Percentiles rank a stretch among this genome's conserved stretches.
These are phyloP conservation scores for human (Homo sapiens) DNA, from an alignment of 2,113 vertebrate species.

Conservation along the genomic window DNA sequence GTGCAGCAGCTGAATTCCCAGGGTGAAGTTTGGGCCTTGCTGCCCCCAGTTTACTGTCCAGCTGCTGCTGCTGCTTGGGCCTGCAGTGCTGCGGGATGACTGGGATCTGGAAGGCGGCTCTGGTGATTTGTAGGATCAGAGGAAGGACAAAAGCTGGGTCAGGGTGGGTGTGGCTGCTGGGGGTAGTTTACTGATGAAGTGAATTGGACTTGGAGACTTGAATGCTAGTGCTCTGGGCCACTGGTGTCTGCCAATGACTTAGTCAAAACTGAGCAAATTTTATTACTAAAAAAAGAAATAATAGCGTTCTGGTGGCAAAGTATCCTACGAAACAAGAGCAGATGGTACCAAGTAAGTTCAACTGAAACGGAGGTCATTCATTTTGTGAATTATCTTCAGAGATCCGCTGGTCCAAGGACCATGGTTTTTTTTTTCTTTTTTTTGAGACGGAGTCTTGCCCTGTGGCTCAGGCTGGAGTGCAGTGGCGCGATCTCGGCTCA, in stretches of 20 bases:
- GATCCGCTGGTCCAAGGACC: neutral
- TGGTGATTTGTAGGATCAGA: neutral
- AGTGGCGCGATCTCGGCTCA: no score
- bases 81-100: neutral
- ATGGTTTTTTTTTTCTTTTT: no score
- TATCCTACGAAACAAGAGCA: neutral
- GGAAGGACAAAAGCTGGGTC: neutral
- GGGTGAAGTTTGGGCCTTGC: neutral
- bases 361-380: neutral
- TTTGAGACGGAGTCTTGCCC: no score
- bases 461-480: no score
- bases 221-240: neutral
- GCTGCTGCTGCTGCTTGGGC: constrained; percentile 34
- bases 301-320: constrained; percentile 13
- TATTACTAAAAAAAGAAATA: neutral
- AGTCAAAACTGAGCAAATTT: neutral
- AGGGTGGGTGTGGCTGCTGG: neutral
- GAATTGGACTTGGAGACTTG: neutral
- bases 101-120: constrained; percentile 48
- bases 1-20: neutral
- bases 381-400: neutral
- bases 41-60: neutral
- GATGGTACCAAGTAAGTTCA: neutral
- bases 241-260: neutral
- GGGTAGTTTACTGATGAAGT: neutral